phyloP scores from a whole-genome alignment of 2,888 invertebrate genomes.

The Agrenia bidenticulata region DNA sequence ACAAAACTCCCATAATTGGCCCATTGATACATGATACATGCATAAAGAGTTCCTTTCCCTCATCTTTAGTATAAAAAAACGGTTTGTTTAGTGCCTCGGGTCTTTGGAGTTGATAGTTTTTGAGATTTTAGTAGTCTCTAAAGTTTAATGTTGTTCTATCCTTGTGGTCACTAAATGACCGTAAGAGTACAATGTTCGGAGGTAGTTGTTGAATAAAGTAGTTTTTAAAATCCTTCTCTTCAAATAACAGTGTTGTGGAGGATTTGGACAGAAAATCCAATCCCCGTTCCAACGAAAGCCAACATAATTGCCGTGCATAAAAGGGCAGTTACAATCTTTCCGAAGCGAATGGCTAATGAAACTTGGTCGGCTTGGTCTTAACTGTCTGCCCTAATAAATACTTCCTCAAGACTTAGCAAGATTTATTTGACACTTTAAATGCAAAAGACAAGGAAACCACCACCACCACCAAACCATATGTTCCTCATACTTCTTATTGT shows the following conservation, averaged over 20 bases:
- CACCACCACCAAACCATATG: no score
- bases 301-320: conserved; percentile 5
- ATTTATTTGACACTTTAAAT: not conserved
- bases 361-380: not conserved
- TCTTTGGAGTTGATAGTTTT: no score
- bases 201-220: no score
- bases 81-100: no score
- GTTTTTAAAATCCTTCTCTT: no score
- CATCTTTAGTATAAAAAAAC: not conserved
- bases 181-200: no score
- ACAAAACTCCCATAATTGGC: not conserved
- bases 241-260: no score
- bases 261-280: no score
- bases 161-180: no score
- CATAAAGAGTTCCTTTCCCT: conserved; percentile 6
- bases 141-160: no score
- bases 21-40: conserved; percentile 4
- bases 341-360: conserved; percentile 10
- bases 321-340: conserved; percentile 4
- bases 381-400: conserved; percentile 4
- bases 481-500: no score
- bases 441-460: not conserved
- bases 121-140: no score
- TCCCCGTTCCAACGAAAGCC: not conserved
- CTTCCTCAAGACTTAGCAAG: conserved; percentile 6